A percentile compares a stretch with the other conserved stretches of the same genome.
phyloP scores from a whole-genome alignment of 2,113 vertebrate genomes.

The Pseudois nayaur region DNA sequence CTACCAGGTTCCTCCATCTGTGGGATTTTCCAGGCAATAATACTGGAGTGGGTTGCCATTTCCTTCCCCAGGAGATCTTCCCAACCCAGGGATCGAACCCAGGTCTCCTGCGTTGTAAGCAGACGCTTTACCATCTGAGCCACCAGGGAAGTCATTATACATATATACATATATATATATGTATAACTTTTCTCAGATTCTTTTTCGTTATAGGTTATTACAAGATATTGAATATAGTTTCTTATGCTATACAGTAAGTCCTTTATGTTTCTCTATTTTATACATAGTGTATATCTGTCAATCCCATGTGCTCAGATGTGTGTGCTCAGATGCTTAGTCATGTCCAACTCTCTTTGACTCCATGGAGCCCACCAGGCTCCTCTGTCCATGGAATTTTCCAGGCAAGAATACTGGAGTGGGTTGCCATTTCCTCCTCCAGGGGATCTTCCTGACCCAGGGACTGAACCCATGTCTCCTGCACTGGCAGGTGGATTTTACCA shows the following conservation, averaged over 20 bases:
- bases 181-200: neutral
- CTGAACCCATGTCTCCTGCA: neutral
- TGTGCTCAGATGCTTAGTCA: neutral
- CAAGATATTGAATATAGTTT: neutral
- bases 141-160: too few relatives aligned
- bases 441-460: neutral
- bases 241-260: neutral
- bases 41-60: too few relatives aligned
- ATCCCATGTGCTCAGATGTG: neutral
- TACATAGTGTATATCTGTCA: neutral
- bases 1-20: too few relatives aligned
- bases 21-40: too few relatives aligned
- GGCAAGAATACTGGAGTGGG: neutral
- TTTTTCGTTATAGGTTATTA: neutral
- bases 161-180: neutral
- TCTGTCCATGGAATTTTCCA: neutral
- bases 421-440: neutral
- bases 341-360: neutral
- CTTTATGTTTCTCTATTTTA: neutral
- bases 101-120: rapidly evolving
- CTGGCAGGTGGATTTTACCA: neutral
- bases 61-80: too few relatives aligned
- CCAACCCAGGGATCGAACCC: too few relatives aligned
- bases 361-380: neutral
- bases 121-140: too few relatives aligned